A percentile compares a stretch with the other conserved stretches of the same genome.
phyloP scores from a whole-genome alignment of 1,140 invertebrate species.

The Araneus ventricosus region DNA sequence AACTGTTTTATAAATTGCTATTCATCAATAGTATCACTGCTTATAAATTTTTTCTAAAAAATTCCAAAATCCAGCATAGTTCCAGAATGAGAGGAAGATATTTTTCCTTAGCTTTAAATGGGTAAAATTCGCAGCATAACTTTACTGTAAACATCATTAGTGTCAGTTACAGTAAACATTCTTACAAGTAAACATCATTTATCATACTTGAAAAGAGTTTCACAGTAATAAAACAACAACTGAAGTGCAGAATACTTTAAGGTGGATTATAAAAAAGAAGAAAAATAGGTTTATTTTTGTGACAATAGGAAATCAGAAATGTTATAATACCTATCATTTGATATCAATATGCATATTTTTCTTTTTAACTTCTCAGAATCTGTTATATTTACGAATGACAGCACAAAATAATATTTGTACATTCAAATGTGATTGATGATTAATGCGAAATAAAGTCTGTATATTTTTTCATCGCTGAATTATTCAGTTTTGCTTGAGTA shows the following conservation, averaged over 20 bases:
- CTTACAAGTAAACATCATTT: background rate
- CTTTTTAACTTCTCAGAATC: too few relatives aligned
- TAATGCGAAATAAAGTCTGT: too few relatives aligned
- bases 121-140: background rate
- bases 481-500: too few relatives aligned
- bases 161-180: conserved; percentile 9
- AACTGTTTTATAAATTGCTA: too few relatives aligned
- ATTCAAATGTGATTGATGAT: too few relatives aligned
- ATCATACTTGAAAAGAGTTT: conserved; percentile 11
- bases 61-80: background rate
- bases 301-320: too few relatives aligned
- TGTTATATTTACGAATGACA: too few relatives aligned
- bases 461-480: too few relatives aligned
- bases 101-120: background rate
- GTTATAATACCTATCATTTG: too few relatives aligned
- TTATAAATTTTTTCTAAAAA: background rate
- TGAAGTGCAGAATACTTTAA: background rate
- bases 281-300: background rate
- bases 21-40: too few relatives aligned
- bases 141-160: conserved; percentile 4
- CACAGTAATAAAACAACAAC: background rate
- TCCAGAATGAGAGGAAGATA: background rate
- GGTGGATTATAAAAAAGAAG: background rate
- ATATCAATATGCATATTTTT: too few relatives aligned
- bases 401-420: too few relatives aligned